Conservation (phyloP, 1,140 invertebrate genomes). For the Neotoxoptera formosana region DNA sequence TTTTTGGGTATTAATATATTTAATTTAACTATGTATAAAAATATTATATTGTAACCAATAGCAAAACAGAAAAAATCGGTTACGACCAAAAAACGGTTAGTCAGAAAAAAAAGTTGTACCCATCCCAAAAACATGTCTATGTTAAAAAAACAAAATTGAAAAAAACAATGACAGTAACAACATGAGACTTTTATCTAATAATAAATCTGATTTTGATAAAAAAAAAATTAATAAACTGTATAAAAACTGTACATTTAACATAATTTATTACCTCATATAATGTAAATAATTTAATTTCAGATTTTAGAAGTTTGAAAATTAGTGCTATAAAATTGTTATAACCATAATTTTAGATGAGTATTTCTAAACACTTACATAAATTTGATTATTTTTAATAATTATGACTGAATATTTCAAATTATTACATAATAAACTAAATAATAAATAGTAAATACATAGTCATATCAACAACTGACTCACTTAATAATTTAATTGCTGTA, state of each 20-base stretch:
- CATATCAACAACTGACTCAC: not conserved
- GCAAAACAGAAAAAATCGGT: too few species aligned
- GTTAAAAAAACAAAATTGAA: not conserved
- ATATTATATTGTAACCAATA: too few species aligned
- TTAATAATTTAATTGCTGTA: conserved; percentile 15
- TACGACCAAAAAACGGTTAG: too few species aligned
- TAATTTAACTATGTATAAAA: too few species aligned
- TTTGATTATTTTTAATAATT: not conserved
- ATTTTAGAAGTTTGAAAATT: not conserved
- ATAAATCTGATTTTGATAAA: not conserved
- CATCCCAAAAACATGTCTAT: too few species aligned
- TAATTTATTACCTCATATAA: not conserved
- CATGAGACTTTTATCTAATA: not conserved
- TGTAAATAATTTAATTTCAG: not conserved
- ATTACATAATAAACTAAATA: not conserved
- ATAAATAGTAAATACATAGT: not conserved
- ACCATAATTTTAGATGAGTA: not conserved
- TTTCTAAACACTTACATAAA: not conserved
- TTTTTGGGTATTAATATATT: too few species aligned
- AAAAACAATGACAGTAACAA: not conserved
- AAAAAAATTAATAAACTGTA: not conserved
- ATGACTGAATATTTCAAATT: not conserved
- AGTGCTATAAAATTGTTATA: not conserved
- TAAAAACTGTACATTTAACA: not conserved
- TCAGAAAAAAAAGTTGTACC: too few species aligned